Evolutionary conservation across 2,113 vertebrate species (phyloP), one percentile per base, ranked within the genome.

Genomic region (Odontesthes bonariensis): DNA sequence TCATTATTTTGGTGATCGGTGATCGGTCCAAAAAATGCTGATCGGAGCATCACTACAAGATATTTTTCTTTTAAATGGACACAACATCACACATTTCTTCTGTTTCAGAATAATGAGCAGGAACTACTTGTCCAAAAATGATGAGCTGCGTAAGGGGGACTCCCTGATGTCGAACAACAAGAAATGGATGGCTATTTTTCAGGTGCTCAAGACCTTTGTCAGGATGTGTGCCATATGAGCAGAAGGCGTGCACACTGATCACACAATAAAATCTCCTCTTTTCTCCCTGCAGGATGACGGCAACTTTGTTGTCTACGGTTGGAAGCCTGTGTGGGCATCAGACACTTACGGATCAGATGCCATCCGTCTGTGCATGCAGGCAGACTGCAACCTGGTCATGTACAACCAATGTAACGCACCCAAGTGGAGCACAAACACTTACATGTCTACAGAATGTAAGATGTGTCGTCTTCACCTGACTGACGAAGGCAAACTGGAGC

Each of bases 361-460:
- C 0, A 0, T 22, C 7, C 81, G 71, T 16, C 51, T 91, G 68
- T 60, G 64, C 69, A 83, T 89, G 86, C 87, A 91, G 83, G 64
- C 6, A 0, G 81, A 90, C 70, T 83, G 85, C 60, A 90, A 91
- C 83, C 73, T 91, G 47, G 85, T 88, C 52, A 79, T 88, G 76
- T 88, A 87, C 57, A 84, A 9, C 75, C n/a, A 57, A 0, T 1
- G 10, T 1, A 20, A 19, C 1, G 0, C 5, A 0, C 5, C 77
- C 19, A 16, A 0, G 19, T 89, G 84, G 87, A 22, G 61, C n/a
- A 86, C 89, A 51, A 58, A 51, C 73, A 17, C 78, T 0, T 0
- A 0, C 53, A 4, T 0, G 20, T 0, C 47, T 0, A 2, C 0
- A 3, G n/a, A n/a, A n/a, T 33, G 1, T 14, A 73, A 53, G 33